These are phyloP conservation scores for Sphaerophoria rueppellii DNA, from an alignment of 2,888 invertebrate genomes.

Conservation along the genomic window DNA sequence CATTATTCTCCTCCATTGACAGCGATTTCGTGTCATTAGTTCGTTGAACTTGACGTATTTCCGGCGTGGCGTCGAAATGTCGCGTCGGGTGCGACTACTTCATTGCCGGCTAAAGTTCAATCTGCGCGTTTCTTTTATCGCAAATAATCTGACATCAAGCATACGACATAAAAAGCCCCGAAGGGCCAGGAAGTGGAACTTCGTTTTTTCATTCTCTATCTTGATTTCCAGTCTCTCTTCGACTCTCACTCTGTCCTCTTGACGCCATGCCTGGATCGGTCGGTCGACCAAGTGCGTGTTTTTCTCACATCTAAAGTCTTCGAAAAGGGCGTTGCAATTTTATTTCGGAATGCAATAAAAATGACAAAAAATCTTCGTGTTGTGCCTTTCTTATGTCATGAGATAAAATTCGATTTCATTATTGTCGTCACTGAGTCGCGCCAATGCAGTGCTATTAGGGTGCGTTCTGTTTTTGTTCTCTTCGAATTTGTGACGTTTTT, in stretches of 20 bases:
- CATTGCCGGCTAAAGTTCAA: constrained; percentile 19
- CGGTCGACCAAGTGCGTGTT: constrained; percentile 8
- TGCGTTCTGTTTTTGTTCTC: neutral
- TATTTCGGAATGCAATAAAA: constrained; percentile 38
- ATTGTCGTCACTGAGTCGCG: constrained; percentile 23
- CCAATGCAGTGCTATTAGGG: constrained; percentile 14
- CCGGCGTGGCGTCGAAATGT: constrained; percentile 26
- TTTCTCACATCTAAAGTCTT: neutral
- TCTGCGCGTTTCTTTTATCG: constrained; percentile 25
- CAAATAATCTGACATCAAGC: neutral
- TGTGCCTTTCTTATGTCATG: constrained; percentile 19
- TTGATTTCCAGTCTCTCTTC: constrained; percentile 15
- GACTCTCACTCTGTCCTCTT: neutral
- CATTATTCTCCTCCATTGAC: constrained; percentile 38
- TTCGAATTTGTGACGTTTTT: neutral
- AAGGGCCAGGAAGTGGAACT: constrained; percentile 18
- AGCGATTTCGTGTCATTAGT: constrained; percentile 43
- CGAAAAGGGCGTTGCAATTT: constrained; percentile 20
- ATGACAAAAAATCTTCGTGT: neutral
- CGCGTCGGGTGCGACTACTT: neutral
- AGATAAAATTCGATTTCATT: constrained; percentile 30
- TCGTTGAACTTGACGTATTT: constrained; percentile 51
- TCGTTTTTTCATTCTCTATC: constrained; percentile 1
- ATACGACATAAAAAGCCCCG: constrained; percentile 2
- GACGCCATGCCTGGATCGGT: too few species aligned